Evolutionary conservation across 2,797 vertebrate species (phyloP), one percentile per base, ranked within the genome.

Genomic region (Macropodus opercularis): DNA sequence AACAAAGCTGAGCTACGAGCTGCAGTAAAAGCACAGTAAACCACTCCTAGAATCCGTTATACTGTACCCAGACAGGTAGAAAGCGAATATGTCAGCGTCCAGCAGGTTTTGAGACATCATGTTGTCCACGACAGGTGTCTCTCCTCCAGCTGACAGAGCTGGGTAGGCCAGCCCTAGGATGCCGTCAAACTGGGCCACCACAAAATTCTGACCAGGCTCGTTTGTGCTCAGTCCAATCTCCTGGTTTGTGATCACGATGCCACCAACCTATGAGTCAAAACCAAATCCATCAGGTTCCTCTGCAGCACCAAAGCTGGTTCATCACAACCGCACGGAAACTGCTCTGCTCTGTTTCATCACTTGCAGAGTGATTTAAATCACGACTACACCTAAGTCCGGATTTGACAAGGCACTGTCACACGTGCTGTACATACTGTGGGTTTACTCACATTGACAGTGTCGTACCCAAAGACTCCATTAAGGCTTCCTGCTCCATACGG

Each of bases 121-220:
- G 18, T 72, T 83, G 65, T 92, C 83, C 84, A 93, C 69, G 0
- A 81, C 77, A 0, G 92, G 90, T 12, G 85, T 77, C 2, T 26
- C 32, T 11, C 72, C 76, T 14, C 89, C 91, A 3, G 63, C 83
- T 18, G 87, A 60, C 76, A 93, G 69, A 0, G 64, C 17, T 8
- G 92, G 92, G 69, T 89, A 90, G 15, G 81, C 85, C 87, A 95
- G 85, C 2, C 93, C 92, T 47, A 94, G 75, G 85, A 95, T 94
- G 24, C 93, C 88, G 0, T 94, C 91, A 29, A 94, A 94, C 11
- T 78, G 48, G 0, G 90, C 81, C 0, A 86, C 90, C 23, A 82
- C 88, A 71, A 95, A 95, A 8, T 66, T 90, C 48, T 67, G 21
- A 1, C 79, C 77, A 0, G 92, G 92, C 52, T 95, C 92, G 0